A percentile compares a stretch with the other conserved stretches of the same genome.
Evolutionary conservation across 1,140 invertebrate genomes (phyloP).

Genomic region (Pogonomyrmex californicus): DNA sequence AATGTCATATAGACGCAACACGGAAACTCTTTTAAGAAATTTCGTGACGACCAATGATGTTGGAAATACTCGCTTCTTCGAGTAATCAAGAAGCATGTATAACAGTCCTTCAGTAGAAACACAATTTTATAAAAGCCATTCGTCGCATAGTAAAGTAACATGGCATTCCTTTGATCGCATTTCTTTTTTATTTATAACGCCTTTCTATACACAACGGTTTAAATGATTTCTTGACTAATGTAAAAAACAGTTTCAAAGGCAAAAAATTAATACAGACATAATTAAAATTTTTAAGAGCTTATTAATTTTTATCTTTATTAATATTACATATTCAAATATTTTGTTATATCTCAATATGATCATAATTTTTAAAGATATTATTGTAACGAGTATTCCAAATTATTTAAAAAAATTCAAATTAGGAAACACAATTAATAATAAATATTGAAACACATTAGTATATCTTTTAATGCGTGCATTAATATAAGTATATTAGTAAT

Average conservation of each 20-base stretch:
- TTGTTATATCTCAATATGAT: neutral
- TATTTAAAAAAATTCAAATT: neutral
- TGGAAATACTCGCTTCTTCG: neutral
- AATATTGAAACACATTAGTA: neutral
- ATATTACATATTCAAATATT: neutral
- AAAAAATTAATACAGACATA: neutral
- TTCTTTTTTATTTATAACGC: conserved; percentile 4
- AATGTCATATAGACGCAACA: conserved; percentile 13
- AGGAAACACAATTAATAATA: neutral
- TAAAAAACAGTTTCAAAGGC: neutral
- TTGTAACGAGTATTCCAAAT: neutral
- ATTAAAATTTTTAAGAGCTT: conserved; percentile 3
- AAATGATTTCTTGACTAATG: conserved; percentile 43
- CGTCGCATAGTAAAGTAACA: neutral
- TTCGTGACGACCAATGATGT: neutral
- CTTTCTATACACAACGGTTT: neutral
- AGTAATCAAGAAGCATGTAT: conserved; percentile 37
- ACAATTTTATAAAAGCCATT: conserved; percentile 19
- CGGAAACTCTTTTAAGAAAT: conserved; percentile 35
- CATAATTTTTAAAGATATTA: neutral
- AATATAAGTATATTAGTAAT: neutral
- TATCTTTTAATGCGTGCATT: neutral
- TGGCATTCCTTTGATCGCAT: conserved; percentile 10
- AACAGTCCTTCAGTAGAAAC: conserved; percentile 19
- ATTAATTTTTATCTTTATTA: conserved; percentile 4